These are phyloP conservation scores for Elysia crispata DNA, from an alignment of 2,888 invertebrate genomes.

Conservation along the genomic window DNA sequence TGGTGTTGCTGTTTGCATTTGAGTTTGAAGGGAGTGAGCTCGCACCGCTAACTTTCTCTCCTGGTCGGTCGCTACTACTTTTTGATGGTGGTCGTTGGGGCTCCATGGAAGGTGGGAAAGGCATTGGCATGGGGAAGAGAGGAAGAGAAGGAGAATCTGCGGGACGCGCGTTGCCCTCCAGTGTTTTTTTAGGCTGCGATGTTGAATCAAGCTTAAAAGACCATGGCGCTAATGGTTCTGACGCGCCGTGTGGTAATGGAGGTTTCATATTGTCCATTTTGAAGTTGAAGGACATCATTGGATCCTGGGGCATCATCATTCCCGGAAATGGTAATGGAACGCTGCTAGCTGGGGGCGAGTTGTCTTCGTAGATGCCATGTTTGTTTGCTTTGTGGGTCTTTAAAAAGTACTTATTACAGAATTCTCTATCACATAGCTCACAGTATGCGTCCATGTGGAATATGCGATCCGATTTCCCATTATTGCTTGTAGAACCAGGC, in stretches of 20 bases:
- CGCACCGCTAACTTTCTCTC: neutral
- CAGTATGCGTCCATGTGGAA: constrained; percentile 98
- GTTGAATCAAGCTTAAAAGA: constrained; percentile 49
- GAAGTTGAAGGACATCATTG: constrained; percentile 56
- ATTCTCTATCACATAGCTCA: constrained; percentile 97
- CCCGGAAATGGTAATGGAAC: constrained; percentile 58
- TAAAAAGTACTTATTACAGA: constrained; percentile 98
- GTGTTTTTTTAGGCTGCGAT: constrained; percentile 15
- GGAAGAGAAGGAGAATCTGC: constrained; percentile 12
- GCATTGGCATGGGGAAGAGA: constrained; percentile 35
- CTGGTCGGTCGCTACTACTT: neutral
- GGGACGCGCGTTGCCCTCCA: constrained; percentile 11
- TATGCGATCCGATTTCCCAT: constrained; percentile 79
- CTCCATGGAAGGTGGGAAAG: constrained; percentile 25
- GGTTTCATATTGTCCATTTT: constrained; percentile 51
- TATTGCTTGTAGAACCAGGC: neutral
- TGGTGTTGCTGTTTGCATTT: constrained; percentile 39
- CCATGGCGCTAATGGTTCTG: constrained; percentile 53
- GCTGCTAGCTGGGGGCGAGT: constrained; percentile 63
- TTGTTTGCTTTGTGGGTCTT: constrained; percentile 99
- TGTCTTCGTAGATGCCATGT: constrained; percentile 86
- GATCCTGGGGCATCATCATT: constrained; percentile 64
- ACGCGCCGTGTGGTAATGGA: constrained; percentile 34
- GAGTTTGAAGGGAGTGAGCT: constrained; percentile 13
- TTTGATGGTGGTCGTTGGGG: constrained; percentile 15